Evolutionary conservation across 2,797 vertebrate genomes (phyloP).

Genomic region (Fratercula arctica): DNA sequence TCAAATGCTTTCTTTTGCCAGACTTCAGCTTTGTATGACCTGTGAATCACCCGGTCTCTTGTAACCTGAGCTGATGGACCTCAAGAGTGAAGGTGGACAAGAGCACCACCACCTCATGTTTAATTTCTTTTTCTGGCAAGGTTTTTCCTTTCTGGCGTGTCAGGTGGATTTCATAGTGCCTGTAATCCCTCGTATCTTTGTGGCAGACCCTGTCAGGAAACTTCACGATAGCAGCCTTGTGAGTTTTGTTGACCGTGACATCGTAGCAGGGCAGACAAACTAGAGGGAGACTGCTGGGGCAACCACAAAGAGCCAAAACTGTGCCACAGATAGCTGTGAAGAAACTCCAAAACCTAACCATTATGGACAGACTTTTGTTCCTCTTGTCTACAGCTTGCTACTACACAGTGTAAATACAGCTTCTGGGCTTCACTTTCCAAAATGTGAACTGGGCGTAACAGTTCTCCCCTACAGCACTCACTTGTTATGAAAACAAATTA

Average conservation of each 20-base stretch:
- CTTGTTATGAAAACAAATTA: not conserved
- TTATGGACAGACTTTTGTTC: not conserved
- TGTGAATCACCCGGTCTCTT: not conserved
- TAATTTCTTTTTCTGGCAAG: not conserved
- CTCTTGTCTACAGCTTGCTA: not conserved
- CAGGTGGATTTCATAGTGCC: not conserved
- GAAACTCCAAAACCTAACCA: not conserved
- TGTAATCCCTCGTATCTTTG: not conserved
- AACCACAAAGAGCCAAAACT: not conserved
- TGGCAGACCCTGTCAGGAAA: accelerated
- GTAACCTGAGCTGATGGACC: not conserved
- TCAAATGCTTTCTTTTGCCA: not conserved
- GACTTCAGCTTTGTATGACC: not conserved
- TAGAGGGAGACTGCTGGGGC: not conserved
- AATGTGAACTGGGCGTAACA: not conserved
- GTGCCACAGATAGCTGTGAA: not conserved
- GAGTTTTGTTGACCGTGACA: not conserved
- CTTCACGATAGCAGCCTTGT: not conserved
- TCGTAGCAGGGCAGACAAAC: accelerated
- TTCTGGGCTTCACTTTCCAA: not conserved
- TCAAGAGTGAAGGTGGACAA: not conserved
- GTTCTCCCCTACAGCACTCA: not conserved
- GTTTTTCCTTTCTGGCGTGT: not conserved
- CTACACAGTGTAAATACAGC: not conserved
- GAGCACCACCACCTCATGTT: not conserved